These are phyloP conservation scores for Agrotis segetum DNA, from an alignment of 2,888 invertebrate species.

Conservation along the genomic window DNA sequence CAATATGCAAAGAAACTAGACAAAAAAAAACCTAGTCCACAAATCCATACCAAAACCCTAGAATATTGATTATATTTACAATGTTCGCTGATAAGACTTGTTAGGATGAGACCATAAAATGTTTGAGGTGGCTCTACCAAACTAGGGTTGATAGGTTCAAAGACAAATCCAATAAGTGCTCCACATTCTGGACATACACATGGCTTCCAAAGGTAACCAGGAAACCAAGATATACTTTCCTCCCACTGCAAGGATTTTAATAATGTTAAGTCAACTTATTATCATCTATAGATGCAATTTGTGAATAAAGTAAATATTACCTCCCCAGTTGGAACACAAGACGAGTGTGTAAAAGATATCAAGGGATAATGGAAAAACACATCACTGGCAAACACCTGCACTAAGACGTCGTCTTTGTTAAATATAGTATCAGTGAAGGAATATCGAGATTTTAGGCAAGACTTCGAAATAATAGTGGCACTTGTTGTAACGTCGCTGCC, in stretches of 20 bases:
- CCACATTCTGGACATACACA: slow-evolving; percentile 91
- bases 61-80: slow-evolving; percentile 76
- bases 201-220: slow-evolving; percentile 91
- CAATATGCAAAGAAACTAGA: slow-evolving; percentile 19
- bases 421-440: slow-evolving; percentile 78
- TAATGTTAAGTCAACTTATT: neutral
- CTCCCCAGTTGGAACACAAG: slow-evolving; percentile 77
- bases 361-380: slow-evolving; percentile 74
- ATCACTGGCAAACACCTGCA: slow-evolving; percentile 76
- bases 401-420: slow-evolving; percentile 71
- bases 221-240: slow-evolving; percentile 90
- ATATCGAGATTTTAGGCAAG: slow-evolving; percentile 69
- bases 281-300: neutral
- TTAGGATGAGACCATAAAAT: slow-evolving; percentile 78
- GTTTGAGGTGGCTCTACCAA: slow-evolving; percentile 60
- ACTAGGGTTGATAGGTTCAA: slow-evolving; percentile 79
- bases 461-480: slow-evolving; percentile 70
- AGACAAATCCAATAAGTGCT: slow-evolving; percentile 90
- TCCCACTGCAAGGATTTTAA: slow-evolving; percentile 86
- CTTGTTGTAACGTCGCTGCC: slow-evolving; percentile 73
- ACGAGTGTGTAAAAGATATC: slow-evolving; percentile 72
- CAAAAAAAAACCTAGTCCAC: slow-evolving; percentile 51
- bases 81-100: slow-evolving; percentile 77
- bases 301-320: slow-evolving; percentile 66
- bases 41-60: slow-evolving; percentile 50